Base-by-base conservation (phyloP, 92 coral and sea anemone genomes). In the Pocillopora meandrina region DNA sequence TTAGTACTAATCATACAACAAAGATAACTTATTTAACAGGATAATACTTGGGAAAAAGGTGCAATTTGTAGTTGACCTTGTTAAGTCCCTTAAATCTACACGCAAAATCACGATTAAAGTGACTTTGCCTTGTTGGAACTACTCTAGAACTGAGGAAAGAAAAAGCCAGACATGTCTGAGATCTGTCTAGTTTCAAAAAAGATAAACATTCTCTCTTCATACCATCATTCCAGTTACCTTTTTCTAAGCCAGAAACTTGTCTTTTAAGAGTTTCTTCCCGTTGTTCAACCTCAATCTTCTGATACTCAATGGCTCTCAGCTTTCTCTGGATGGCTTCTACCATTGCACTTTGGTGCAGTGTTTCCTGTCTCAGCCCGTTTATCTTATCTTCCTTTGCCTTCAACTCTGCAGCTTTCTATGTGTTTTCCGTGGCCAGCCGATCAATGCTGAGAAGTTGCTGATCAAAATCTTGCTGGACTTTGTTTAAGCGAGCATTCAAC, bases 341-440 rank as follows among this genome's bases (percentile, higher is more conserved):
- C n/a, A n/a, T n/a, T 89, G 94, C 94, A 19, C 98, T 96, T 85
- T 94, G 86, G 52, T 96, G 84, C 20, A 94, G 91, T 26, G 97
- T 91, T 88, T 96, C 99, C 75, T 96, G 99, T 85, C 94, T 96
- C 56, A 96, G 89, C 60, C 88, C 88, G 66, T 88, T 96, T 76
- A 96, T 96, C 77, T 96, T 97, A 61, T 96, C 99, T 91, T 96
- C 99, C 75, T 95, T 94, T 56, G 98, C 97, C 81, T 96, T 96
- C 66, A 96, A 90, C 84, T 96, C 98, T 17, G 98, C 95, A 60
- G 97, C 95, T 66, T 95, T 95, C 80, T 95, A 98, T 2, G 98
- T 90, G 72, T 95, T 95, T 76, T 95, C 98, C n/a, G 97, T 85
- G 16, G 98, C 98, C 57, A 95, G 92, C 69, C 93, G 98, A 86